phyloP scores from a whole-genome alignment of 92 coral and sea anemone genomes.

The Virgularia gustaviana region DNA sequence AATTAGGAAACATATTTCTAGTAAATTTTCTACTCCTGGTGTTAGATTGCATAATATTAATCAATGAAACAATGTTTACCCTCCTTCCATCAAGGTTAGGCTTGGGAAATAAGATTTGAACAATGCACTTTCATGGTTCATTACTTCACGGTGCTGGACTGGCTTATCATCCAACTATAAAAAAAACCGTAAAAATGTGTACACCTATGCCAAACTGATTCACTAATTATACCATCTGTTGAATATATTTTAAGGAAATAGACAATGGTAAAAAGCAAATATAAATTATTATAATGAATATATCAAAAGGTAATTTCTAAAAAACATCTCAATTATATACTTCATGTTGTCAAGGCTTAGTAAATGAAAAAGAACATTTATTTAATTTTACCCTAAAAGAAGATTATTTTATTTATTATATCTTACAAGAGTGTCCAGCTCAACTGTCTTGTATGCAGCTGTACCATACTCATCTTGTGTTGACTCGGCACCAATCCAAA shows the following conservation, averaged over 20 bases:
- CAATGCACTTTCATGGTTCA: constrained; percentile 60
- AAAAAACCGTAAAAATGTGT: too few relatives aligned
- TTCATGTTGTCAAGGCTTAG: too few relatives aligned
- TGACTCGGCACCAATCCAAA: constrained; percentile 87
- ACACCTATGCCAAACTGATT: too few relatives aligned
- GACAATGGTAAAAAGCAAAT: too few relatives aligned
- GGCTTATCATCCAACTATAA: constrained; percentile 85
- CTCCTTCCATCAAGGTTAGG: constrained; percentile 67
- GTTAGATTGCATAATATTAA: not conserved
- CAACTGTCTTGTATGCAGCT: constrained; percentile 96
- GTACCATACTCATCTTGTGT: constrained; percentile 95
- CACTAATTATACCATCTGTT: too few relatives aligned
- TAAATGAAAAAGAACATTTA: too few relatives aligned
- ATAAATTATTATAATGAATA: too few relatives aligned
- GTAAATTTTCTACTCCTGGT: not conserved
- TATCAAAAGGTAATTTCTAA: too few relatives aligned
- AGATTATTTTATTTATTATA: not conserved
- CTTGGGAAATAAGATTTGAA: constrained; percentile 66
- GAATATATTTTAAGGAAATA: too few relatives aligned
- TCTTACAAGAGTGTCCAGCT: constrained; percentile 81
- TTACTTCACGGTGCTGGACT: constrained; percentile 87
- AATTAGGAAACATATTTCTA: not conserved
- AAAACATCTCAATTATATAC: too few relatives aligned
- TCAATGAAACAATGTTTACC: constrained; percentile 73
- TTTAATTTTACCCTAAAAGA: too few relatives aligned